Evolutionary conservation across 1,140 invertebrate genomes (phyloP).

Genomic region (Zelostemma sp.): DNA sequence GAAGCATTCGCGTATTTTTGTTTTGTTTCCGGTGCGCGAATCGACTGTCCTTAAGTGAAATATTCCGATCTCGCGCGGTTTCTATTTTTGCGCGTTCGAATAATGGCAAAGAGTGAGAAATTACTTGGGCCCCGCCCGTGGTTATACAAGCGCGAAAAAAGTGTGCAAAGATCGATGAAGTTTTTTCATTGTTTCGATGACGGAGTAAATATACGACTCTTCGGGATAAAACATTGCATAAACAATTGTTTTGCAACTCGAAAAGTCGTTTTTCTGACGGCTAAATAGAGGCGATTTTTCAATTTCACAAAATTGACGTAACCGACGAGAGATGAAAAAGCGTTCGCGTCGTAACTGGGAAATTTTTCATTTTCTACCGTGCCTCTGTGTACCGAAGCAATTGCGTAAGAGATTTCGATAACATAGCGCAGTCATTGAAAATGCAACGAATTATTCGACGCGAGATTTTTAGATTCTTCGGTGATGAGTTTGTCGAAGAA

Average conservation of each 20-base stretch:
- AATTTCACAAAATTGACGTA: not conserved
- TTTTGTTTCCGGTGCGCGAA: not conserved
- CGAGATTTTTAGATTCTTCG: slow-evolving; percentile 21
- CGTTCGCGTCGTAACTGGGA: slow-evolving; percentile 36
- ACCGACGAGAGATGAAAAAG: slow-evolving; percentile 32
- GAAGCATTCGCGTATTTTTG: not conserved
- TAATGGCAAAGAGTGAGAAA: slow-evolving; percentile 1
- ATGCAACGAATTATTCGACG: slow-evolving; percentile 43
- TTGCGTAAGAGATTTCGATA: slow-evolving; percentile 46
- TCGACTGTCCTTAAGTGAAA: too few species aligned
- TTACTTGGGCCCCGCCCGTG: not conserved
- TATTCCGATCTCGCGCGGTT: too few species aligned
- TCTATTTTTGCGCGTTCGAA: not conserved
- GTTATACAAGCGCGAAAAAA: slow-evolving; percentile 2
- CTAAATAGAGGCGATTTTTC: not conserved
- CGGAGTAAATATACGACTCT: not conserved
- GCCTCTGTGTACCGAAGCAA: slow-evolving; percentile 22
- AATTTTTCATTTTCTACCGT: slow-evolving; percentile 46
- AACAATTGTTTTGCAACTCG: not conserved
- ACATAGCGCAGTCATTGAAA: slow-evolving; percentile 40
- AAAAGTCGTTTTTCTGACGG: not conserved
- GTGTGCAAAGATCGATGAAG: not conserved
- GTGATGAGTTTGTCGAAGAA: not conserved
- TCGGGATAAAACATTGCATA: slow-evolving; percentile 1
- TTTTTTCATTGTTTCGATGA: not conserved